Conservation (phyloP, 2,797 vertebrate species). For the Jordanella pulchra region DNA sequence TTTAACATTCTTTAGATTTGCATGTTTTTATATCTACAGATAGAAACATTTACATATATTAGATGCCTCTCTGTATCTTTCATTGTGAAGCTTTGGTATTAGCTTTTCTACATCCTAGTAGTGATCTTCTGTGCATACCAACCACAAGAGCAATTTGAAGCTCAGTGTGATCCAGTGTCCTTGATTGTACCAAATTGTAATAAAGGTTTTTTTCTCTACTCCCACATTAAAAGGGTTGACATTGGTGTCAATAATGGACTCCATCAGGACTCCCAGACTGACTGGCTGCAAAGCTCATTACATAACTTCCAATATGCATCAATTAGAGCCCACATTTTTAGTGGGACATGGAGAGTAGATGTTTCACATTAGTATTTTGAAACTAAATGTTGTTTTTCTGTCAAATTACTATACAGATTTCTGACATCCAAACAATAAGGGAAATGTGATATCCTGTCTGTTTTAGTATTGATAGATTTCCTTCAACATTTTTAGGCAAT, state of each 20-base stretch:
- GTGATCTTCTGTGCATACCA: constrained; percentile 3
- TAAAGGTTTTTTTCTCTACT: constrained; percentile 24
- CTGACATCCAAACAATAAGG: background rate
- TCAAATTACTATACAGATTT: background rate
- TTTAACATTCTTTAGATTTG: background rate
- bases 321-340: constrained; percentile 4
- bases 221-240: constrained; percentile 19
- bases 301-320: background rate
- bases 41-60: background rate
- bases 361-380: background rate
- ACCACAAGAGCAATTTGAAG: background rate
- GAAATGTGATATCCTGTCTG: background rate
- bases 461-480: background rate
- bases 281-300: constrained; percentile 2
- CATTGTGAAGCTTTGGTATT: background rate
- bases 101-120: constrained; percentile 12
- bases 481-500: background rate
- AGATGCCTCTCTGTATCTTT: constrained; percentile 5
- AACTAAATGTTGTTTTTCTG: background rate
- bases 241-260: constrained; percentile 1
- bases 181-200: constrained; percentile 13
- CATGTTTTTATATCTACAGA: background rate
- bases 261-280: constrained; percentile 13
- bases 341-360: background rate
- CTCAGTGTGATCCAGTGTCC: background rate